These are phyloP conservation scores for Mesochorus sp. DNA, from an alignment of 2,888 invertebrate genomes.

Conservation along the genomic window DNA sequence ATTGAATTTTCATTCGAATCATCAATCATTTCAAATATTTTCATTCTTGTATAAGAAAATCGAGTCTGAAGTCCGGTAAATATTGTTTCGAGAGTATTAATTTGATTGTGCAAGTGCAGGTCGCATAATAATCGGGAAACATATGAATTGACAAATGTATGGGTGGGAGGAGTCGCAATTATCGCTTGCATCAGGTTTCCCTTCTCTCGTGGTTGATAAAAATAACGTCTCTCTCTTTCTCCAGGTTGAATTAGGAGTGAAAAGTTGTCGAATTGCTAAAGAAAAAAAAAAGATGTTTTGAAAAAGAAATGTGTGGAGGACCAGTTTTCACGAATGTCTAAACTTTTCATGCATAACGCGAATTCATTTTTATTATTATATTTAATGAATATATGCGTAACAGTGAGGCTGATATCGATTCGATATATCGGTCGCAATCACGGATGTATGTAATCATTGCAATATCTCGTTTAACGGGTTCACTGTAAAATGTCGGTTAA, in stretches of 20 bases:
- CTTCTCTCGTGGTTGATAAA: slow-evolving; percentile 10
- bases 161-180: slow-evolving; percentile 29
- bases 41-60: too few species aligned
- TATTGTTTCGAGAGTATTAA: too few species aligned
- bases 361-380: background rate
- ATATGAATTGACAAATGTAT: slow-evolving; percentile 28
- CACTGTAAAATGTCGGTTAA: slow-evolving; percentile 1
- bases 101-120: background rate
- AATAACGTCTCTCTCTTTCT: background rate
- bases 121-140: slow-evolving; percentile 25
- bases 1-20: too few species aligned
- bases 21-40: too few species aligned
- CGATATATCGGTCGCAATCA: slow-evolving; percentile 32
- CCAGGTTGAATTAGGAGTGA: background rate
- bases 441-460: slow-evolving; percentile 49
- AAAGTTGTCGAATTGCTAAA: slow-evolving; percentile 16
- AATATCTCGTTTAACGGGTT: slow-evolving; percentile 47
- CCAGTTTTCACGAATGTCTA: slow-evolving; percentile 26
- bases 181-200: slow-evolving; percentile 25
- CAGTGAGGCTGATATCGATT: background rate
- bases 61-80: too few species aligned
- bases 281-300: background rate
- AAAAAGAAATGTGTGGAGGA: background rate
- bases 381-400: background rate
- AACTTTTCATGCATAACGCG: background rate